Evolutionary conservation across 2,113 vertebrate species (phyloP).

Genomic region (Notechis scutatus): DNA sequence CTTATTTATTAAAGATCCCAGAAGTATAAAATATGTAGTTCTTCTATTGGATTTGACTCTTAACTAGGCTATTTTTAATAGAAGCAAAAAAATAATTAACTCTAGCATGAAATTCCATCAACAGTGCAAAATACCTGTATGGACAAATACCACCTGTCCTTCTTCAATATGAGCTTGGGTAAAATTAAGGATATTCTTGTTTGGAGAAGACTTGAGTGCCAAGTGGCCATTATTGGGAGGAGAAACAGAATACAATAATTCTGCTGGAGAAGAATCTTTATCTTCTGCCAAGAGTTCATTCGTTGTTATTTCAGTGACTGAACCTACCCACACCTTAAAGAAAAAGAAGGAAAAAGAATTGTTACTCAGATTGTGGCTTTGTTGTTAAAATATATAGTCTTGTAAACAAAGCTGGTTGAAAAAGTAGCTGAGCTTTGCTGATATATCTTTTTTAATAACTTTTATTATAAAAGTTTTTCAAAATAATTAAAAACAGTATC

Average conservation of each 20-base stretch:
- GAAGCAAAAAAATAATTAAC: background rate
- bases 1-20: background rate
- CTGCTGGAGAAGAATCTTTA: conserved; percentile 70
- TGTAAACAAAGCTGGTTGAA: background rate
- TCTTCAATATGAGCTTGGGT: conserved; percentile 82
- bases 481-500: background rate
- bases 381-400: background rate
- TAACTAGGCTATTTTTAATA: background rate
- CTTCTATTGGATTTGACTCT: background rate
- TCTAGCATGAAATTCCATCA: background rate
- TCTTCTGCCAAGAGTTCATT: conserved; percentile 79
- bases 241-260: conserved; percentile 79
- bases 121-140: conserved; percentile 73
- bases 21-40: background rate
- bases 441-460: background rate
- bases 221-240: conserved; percentile 84
- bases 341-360: background rate
- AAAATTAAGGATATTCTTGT: conserved; percentile 79
- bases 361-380: background rate
- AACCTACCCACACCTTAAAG: conserved; percentile 84
- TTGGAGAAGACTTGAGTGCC: conserved; percentile 78
- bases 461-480: background rate
- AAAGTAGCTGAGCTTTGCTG: background rate
- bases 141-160: conserved; percentile 81
- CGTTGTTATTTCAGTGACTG: conserved; percentile 79